Conservation (phyloP, 2,113 vertebrate species). For the Tetrao urogallus region DNA sequence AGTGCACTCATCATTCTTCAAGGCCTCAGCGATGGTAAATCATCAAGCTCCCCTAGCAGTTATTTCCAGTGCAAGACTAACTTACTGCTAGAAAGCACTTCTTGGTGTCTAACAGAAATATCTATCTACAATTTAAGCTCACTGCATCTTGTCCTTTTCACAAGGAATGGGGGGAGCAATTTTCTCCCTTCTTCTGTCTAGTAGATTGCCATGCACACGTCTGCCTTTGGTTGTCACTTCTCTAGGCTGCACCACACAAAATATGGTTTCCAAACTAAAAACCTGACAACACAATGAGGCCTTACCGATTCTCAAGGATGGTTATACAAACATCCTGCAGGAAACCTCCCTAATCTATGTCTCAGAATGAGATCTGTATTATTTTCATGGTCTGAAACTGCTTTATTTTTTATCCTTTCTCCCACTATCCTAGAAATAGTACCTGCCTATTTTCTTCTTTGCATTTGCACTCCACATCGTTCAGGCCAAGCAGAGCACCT, state of each 20-base stretch:
- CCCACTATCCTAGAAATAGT: not conserved
- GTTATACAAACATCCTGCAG: not conserved
- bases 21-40: not conserved
- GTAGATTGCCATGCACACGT: not conserved
- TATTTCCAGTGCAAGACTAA: not conserved
- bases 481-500: not conserved
- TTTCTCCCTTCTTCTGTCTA: constrained; percentile 1
- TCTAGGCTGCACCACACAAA: not conserved
- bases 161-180: not conserved
- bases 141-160: not conserved
- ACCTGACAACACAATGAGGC: not conserved
- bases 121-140: not conserved
- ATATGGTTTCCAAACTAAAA: not conserved
- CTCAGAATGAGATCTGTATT: not conserved
- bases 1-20: not conserved
- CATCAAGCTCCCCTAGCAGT: not conserved
- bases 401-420: not conserved
- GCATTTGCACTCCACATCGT: not conserved
- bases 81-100: not conserved
- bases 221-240: not conserved
- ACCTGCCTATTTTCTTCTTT: not conserved
- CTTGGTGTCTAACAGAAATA: not conserved
- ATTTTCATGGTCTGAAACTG: not conserved
- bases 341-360: not conserved
- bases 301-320: not conserved